Percentiles rank a stretch among this genome's conserved stretches.
Conservation (phyloP, 2,797 vertebrate species). For the Coluber constrictor region DNA sequence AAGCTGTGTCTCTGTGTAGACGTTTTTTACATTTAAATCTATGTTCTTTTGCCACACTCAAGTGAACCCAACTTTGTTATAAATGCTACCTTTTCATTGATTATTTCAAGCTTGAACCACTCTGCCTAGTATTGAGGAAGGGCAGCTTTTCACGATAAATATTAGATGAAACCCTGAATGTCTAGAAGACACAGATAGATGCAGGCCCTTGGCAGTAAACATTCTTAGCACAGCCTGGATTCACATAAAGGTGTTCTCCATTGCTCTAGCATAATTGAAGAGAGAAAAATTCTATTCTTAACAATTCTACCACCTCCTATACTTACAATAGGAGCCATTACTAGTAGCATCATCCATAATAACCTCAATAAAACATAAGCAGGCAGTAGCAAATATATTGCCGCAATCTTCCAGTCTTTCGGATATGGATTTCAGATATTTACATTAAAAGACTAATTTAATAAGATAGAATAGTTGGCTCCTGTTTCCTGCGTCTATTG, state of each 20-base stretch:
- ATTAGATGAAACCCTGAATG: not conserved
- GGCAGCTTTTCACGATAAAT: not conserved
- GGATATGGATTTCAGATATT: not conserved
- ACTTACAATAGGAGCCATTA: not conserved
- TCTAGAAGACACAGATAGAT: rapidly evolving
- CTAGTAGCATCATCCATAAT: not conserved
- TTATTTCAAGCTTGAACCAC: too few species aligned
- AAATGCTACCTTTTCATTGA: not conserved
- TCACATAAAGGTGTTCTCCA: not conserved
- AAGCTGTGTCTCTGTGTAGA: not conserved
- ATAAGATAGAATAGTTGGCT: not conserved
- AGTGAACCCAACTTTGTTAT: not conserved
- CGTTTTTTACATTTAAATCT: not conserved
- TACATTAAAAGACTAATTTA: not conserved
- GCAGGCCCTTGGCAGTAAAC: rapidly evolving
- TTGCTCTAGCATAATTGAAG: not conserved
- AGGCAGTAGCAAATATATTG: not conserved
- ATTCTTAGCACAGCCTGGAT: not conserved
- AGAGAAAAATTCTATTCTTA: not conserved
- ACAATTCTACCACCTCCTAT: not conserved
- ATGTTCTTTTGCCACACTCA: not conserved
- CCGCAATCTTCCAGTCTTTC: not conserved
- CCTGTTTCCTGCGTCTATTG: not conserved
- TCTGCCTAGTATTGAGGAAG: not conserved
- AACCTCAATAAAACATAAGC: not conserved